Evolutionary conservation across 1,140 invertebrate species (phyloP), one percentile per base, ranked within the genome.

Genomic region (Camponotus pennsylvanicus): DNA sequence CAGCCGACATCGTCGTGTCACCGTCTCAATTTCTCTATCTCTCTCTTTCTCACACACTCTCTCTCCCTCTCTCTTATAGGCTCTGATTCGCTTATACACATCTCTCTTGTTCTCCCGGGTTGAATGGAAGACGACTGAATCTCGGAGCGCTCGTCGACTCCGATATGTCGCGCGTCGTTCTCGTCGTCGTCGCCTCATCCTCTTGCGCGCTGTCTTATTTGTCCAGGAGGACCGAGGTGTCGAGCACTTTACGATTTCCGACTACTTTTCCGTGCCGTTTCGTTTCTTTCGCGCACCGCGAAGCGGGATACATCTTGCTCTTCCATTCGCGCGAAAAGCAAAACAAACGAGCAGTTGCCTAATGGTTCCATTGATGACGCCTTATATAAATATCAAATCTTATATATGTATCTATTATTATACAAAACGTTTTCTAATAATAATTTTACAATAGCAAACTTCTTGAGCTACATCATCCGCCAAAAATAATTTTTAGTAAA

Each of bases 201-300:
- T 90, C 89, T 87, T 63, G 57, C 85, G 83, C 79, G 80, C 89
- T 87, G 91, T 94, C 93, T 94, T 95, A 94, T 95, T 95, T 95
- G 92, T 94, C 93, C 94, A 95, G 93, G 92, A 95, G 91, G 91
- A 77, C 27, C 88, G 92, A 94, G 92, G 93, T 93, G 94, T 92
- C 93, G 94, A 95, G 92, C 90, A 90, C 77, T 95, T 95, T 93
- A 95, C 94, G 94, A 93, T 95, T 95, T 95, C 93, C 94, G 93
- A 92, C 87, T 91, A 89, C 90, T 91, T 92, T 91, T 91, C 90
- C 88, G 76, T 89, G 69, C 79, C 88, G 82, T 88, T 91, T 76
- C 88, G 88, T 91, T 90, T 87, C 55, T 75, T 67, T 64, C 84
- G 27, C 32, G 73, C 21, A 15, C 40, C 78, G 49, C 67, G 55